A percentile compares a stretch with the other conserved stretches of the same genome.
Evolutionary conservation across 2,888 invertebrate species (phyloP).

Genomic region (Trachelus tabidus): DNA sequence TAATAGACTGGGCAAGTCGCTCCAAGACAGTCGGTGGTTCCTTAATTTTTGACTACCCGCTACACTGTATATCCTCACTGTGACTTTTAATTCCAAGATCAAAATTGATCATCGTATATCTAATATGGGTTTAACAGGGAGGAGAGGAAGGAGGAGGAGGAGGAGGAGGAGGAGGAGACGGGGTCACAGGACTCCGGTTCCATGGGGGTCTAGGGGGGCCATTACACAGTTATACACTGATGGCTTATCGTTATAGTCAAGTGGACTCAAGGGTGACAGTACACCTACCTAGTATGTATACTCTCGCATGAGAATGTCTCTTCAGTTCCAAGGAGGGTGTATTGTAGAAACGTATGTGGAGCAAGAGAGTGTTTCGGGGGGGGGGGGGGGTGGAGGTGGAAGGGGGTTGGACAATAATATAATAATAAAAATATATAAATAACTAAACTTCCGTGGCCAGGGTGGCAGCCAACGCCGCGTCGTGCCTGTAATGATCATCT

Average conservation of each 20-base stretch:
- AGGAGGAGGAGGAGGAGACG: not conserved
- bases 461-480: constrained; percentile 57
- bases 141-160: not conserved
- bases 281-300: not conserved
- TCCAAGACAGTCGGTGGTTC: constrained; percentile 8
- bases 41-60: not conserved
- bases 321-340: not conserved
- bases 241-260: not conserved
- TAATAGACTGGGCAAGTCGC: constrained; percentile 13
- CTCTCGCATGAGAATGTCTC: not conserved
- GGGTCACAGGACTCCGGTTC: not conserved
- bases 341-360: not conserved
- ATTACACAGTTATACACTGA: not conserved
- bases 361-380: not conserved
- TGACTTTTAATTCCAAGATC: constrained; percentile 3
- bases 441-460: constrained; percentile 75
- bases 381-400: not conserved
- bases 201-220: not conserved
- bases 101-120: not conserved
- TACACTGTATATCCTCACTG: constrained; percentile 5
- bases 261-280: not conserved
- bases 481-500: constrained; percentile 80
- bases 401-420: not conserved
- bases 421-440: not conserved
- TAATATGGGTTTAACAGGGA: not conserved